These are phyloP conservation scores for Penaeus monodon DNA, from an alignment of 2,888 invertebrate genomes.

Conservation along the genomic window DNA sequence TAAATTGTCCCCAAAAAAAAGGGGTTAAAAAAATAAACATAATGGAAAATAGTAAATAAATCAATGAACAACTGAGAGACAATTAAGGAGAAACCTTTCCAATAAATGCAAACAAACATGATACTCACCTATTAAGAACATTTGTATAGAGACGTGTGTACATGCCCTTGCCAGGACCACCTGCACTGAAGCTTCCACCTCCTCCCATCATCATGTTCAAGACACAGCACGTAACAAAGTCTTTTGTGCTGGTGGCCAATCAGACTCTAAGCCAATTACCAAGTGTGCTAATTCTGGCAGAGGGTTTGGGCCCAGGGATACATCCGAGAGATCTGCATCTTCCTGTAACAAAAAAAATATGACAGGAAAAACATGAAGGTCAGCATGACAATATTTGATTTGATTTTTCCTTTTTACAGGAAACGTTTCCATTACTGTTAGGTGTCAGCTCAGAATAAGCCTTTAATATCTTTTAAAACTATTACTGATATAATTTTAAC, in stretches of 20 bases:
- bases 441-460: too few species aligned
- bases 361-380: neutral
- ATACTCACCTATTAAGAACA: constrained; percentile 88
- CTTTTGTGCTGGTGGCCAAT: constrained; percentile 91
- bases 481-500: too few species aligned
- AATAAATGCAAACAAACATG: constrained; percentile 1
- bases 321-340: constrained; percentile 69
- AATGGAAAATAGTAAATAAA: too few species aligned
- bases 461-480: too few species aligned
- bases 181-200: constrained; percentile 98
- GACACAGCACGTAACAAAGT: constrained; percentile 96
- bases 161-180: constrained; percentile 99
- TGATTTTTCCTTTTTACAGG: too few species aligned
- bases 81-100: too few species aligned
- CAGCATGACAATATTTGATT: neutral
- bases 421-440: neutral
- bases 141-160: constrained; percentile 97
- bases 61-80: neutral
- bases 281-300: constrained; percentile 96
- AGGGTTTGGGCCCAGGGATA: constrained; percentile 85
- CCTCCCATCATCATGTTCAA: constrained; percentile 99
- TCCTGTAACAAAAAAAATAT: constrained; percentile 47
- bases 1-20: constrained; percentile 53
- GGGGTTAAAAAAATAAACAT: neutral
- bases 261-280: constrained; percentile 92